phyloP scores from a whole-genome alignment of 2,888 invertebrate species.

The Oscheius sp. region DNA sequence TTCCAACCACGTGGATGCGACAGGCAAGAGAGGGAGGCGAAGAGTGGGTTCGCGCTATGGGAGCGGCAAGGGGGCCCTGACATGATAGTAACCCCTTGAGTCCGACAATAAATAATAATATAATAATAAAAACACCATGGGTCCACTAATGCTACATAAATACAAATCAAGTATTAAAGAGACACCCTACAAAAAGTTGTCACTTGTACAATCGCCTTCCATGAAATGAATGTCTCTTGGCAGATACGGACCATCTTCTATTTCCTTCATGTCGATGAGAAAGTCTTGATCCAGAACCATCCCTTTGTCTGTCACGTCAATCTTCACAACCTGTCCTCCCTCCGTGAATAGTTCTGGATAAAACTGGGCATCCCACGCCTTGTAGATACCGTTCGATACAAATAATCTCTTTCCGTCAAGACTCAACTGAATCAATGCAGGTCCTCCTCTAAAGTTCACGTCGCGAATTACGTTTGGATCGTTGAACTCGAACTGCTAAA shows the following conservation, averaged over 20 bases:
- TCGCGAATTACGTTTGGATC: slow-evolving; percentile 82
- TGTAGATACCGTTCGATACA: slow-evolving; percentile 78
- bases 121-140: no score
- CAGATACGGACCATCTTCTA: slow-evolving; percentile 84
- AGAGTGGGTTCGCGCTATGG: no score
- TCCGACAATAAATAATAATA: no score
- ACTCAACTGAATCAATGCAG: slow-evolving; percentile 95
- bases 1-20: no score
- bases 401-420: slow-evolving; percentile 93
- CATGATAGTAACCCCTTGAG: no score
- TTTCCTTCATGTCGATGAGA: slow-evolving; percentile 85
- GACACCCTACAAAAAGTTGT: slow-evolving; percentile 68
- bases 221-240: slow-evolving; percentile 90
- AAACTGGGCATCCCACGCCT: slow-evolving; percentile 78
- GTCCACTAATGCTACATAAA: no score
- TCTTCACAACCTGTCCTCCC: slow-evolving; percentile 80
- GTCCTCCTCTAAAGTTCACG: slow-evolving; percentile 84
- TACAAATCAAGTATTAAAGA: no score
- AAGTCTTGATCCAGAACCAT: slow-evolving; percentile 88
- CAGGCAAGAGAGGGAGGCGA: no score
- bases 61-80: no score
- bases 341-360: slow-evolving; percentile 85
- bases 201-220: slow-evolving; percentile 76
- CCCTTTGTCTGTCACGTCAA: slow-evolving; percentile 86
- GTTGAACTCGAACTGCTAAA: neutral